Percentiles rank a stretch among this genome's conserved stretches.
phyloP scores from a whole-genome alignment of 2,113 vertebrate species.

The Pristiophorus japonicus region DNA sequence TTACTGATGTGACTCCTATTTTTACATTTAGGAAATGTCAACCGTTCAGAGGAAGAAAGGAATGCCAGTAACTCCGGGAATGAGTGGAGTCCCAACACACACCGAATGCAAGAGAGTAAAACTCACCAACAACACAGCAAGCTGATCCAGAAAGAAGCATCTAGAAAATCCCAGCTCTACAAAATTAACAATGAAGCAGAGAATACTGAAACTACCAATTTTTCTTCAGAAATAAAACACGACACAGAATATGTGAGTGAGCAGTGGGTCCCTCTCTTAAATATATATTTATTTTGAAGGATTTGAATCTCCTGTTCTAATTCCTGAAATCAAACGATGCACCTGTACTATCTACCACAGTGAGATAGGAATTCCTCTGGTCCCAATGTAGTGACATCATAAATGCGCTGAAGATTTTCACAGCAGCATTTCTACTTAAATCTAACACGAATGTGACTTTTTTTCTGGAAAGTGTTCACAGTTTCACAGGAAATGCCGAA shows the following conservation, averaged over 20 bases:
- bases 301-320: background rate
- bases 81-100: conserved; percentile 53
- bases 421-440: background rate
- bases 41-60: conserved; percentile 65
- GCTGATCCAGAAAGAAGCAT: conserved; percentile 67
- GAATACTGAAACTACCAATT: conserved; percentile 77
- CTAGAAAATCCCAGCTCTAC: conserved; percentile 73
- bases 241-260: conserved; percentile 83
- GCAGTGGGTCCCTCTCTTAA: background rate
- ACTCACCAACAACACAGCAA: conserved; percentile 59
- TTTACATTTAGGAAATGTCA: conserved; percentile 54
- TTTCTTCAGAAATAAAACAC: conserved; percentile 77
- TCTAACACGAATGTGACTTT: background rate
- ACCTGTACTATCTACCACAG: background rate
- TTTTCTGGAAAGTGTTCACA: background rate
- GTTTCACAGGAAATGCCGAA: background rate
- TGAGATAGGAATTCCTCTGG: background rate
- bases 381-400: background rate
- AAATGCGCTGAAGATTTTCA: background rate
- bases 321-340: background rate
- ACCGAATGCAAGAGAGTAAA: conserved; percentile 54
- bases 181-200: conserved; percentile 70
- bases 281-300: background rate
- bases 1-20: conserved; percentile 39
- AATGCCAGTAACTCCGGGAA: conserved; percentile 51